A percentile compares a stretch with the other conserved stretches of the same genome.
Conservation (phyloP, 1,140 invertebrate species). For the Dryas iulia region DNA sequence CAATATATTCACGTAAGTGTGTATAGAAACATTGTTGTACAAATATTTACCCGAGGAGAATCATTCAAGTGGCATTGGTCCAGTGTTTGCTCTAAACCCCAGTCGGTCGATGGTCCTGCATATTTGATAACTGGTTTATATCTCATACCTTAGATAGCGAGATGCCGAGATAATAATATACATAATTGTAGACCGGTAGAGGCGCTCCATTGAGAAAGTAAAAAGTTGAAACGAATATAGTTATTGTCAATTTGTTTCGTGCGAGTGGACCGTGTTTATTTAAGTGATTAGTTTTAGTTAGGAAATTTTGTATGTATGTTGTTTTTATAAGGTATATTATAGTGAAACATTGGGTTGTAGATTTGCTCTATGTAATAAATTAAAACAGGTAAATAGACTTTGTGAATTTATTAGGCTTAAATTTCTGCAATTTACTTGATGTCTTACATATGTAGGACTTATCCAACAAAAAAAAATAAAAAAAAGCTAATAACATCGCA, state of each 20-base stretch:
- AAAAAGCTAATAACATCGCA: too few species aligned
- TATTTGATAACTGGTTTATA: conserved; percentile 34
- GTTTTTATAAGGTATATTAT: background rate
- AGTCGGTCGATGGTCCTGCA: conserved; percentile 26
- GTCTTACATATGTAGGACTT: too few species aligned
- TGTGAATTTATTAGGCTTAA: too few species aligned
- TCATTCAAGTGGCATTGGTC: conserved; percentile 12
- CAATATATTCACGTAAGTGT: background rate
- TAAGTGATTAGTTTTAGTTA: background rate
- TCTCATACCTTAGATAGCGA: conserved; percentile 18
- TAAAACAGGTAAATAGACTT: too few species aligned
- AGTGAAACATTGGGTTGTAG: too few species aligned
- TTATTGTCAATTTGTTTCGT: background rate
- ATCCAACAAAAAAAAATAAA: too few species aligned
- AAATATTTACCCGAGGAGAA: conserved; percentile 1
- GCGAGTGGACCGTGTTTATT: background rate
- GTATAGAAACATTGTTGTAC: background rate
- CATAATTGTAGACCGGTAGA: conserved; percentile 23
- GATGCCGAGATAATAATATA: conserved; percentile 31
- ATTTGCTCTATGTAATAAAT: too few species aligned
- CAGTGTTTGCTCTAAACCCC: conserved; percentile 13
- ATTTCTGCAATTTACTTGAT: too few species aligned
- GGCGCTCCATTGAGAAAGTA: conserved; percentile 18
- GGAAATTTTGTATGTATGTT: background rate
- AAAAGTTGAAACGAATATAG: background rate